Evolutionary conservation across 1,140 invertebrate species (phyloP).

Genomic region (Dendrolimus kikuchii): DNA sequence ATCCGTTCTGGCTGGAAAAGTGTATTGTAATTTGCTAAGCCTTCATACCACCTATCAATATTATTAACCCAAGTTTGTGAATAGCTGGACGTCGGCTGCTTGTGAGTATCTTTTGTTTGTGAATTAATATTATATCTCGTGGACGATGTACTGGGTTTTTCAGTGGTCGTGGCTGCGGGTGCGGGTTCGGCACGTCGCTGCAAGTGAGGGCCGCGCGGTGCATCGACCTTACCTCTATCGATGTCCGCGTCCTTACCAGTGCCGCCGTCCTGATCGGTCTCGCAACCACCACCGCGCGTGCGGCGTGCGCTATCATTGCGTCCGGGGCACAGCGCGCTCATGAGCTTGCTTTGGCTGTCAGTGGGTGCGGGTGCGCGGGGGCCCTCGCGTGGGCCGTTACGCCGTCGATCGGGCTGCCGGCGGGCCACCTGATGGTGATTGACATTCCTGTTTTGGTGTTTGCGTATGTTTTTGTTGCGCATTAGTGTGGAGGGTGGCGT

Average conservation of each 20-base stretch:
- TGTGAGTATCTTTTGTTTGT: too few relatives aligned
- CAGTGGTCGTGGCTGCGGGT: background rate
- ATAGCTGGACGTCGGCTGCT: background rate
- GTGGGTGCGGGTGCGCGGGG: slow-evolving; percentile 6
- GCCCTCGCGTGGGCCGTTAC: background rate
- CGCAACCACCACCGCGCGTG: background rate
- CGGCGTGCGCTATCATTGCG: slow-evolving; percentile 1
- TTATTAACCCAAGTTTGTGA: slow-evolving; percentile 17
- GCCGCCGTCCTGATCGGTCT: slow-evolving; percentile 4
- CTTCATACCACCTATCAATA: slow-evolving; percentile 40
- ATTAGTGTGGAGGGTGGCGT: slow-evolving; percentile 21
- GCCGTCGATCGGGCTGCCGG: background rate
- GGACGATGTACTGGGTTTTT: background rate
- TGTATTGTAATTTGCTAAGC: slow-evolving; percentile 11
- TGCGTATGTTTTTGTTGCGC: slow-evolving; percentile 1
- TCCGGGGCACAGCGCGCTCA: slow-evolving; percentile 21
- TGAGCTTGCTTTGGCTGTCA: slow-evolving; percentile 13
- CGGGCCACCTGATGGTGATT: slow-evolving; percentile 5
- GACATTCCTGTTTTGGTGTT: slow-evolving; percentile 7
- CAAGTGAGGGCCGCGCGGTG: slow-evolving; percentile 21
- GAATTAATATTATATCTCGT: too few relatives aligned
- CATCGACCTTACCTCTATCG: slow-evolving; percentile 4
- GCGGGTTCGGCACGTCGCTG: background rate
- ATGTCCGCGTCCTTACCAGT: slow-evolving; percentile 1
- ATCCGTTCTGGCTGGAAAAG: background rate